phyloP scores from a whole-genome alignment of 2,113 vertebrate genomes.

The Pachycephala philippinensis region DNA sequence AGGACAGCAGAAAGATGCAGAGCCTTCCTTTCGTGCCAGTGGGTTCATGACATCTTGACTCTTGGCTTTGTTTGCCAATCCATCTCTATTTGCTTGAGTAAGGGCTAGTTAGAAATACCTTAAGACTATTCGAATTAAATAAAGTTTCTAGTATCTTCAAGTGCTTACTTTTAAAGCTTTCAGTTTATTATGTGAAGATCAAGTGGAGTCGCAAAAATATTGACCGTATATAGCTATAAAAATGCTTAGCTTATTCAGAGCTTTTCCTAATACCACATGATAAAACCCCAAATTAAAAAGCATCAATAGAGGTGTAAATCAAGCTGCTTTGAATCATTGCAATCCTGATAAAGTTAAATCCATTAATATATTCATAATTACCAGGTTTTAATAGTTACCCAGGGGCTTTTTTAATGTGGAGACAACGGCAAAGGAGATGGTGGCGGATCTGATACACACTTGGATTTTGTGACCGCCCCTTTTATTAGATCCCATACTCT shows the following conservation, averaged over 20 bases:
- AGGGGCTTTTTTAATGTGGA: neutral
- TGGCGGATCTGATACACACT: neutral
- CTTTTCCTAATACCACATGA: neutral
- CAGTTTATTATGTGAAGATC: neutral
- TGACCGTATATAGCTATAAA: neutral
- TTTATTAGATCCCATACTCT: neutral
- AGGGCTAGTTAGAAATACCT: neutral
- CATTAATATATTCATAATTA: neutral
- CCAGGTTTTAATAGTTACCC: neutral
- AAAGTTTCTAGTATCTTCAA: neutral
- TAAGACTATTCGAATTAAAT: neutral
- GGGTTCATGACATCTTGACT: neutral
- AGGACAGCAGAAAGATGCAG: neutral
- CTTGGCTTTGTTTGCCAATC: neutral
- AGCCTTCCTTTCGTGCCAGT: neutral
- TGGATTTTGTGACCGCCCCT: neutral
- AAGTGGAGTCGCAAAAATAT: neutral
- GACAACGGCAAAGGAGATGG: neutral
- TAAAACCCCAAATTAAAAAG: neutral
- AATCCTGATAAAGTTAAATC: neutral
- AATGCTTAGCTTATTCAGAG: neutral
- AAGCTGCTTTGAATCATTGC: neutral
- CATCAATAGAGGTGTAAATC: neutral
- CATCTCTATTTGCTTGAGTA: neutral
- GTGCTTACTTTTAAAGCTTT: neutral